A percentile compares a stretch with the other conserved stretches of the same genome.
phyloP scores from a whole-genome alignment of 2,888 invertebrate genomes.

The Macrophya annulata region DNA sequence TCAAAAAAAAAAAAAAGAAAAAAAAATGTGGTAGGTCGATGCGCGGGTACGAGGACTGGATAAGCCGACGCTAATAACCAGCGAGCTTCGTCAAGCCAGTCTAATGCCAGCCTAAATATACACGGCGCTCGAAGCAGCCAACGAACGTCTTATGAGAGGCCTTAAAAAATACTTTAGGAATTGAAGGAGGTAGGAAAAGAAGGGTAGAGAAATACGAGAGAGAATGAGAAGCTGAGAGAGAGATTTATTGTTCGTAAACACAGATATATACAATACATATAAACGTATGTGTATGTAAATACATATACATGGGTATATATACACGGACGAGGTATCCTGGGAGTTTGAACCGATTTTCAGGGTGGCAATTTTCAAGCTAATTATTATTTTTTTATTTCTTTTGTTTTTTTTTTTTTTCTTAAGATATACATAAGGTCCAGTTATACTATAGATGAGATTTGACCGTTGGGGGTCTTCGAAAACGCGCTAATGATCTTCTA shows the following conservation, averaged over 20 bases:
- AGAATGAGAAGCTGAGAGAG: conserved; percentile 36
- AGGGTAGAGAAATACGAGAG: neutral
- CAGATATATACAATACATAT: neutral
- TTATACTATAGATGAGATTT: conserved; percentile 41
- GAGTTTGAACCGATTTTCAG: conserved; percentile 22
- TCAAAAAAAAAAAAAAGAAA: neutral
- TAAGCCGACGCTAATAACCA: conserved; percentile 70
- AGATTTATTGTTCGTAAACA: conserved; percentile 51
- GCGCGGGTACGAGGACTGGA: conserved; percentile 12
- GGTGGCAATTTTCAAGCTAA: conserved; percentile 46
- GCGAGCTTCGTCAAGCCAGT: conserved; percentile 63
- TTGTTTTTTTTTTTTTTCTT: conserved; percentile 4
- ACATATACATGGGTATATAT: neutral
- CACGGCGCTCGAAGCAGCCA: conserved; percentile 63
- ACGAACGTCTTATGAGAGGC: conserved; percentile 41
- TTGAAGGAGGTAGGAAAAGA: conserved; percentile 57
- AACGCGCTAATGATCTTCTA: conserved; percentile 50
- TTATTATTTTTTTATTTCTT: neutral
- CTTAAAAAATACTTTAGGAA: conserved; percentile 60
- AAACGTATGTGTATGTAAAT: neutral
- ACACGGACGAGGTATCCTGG: neutral
- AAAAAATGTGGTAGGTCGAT: conserved; percentile 59
- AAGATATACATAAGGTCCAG: conserved; percentile 21
- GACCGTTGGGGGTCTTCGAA: conserved; percentile 50
- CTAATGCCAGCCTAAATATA: conserved; percentile 74